Evolutionary conservation across 2,888 invertebrate species (phyloP), one percentile per base, ranked within the genome.

Genomic region (Tetheella fluctuosa): DNA sequence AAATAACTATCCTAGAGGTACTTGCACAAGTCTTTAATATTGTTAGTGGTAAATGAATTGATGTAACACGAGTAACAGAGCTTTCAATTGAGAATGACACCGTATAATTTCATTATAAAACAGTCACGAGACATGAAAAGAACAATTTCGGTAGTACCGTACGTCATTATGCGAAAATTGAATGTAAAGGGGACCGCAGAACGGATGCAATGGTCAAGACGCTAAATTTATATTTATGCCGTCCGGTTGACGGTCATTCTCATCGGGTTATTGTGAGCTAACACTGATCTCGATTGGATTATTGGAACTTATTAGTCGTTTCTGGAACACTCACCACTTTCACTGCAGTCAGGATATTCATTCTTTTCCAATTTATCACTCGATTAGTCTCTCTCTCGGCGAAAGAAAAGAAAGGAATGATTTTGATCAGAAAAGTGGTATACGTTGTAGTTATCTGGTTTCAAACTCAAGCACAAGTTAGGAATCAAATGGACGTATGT

Each of bases 191-290:
- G 55, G 60, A 52, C 64, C 64, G 59, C 67, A 67, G 65, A 69
- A 65, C 52, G 59, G 88, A 89, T 78, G 82, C 76, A 69, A 64
- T 77, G 78, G 80, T 77, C 80, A 76, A 70, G 71, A 80, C 79
- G 86, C 88, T 90, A 89, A 90, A 88, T 89, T 83, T 77, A 80
- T 84, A 89, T 89, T 90, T 90, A 90, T 90, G 86, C 80, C 81
- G 90, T 89, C 90, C 86, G 86, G 71, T 66, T 63, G 67, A 62
- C 66, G 59, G 64, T 39, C 55, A 62, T 59, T 60, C 64, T 65
- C 64, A 60, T 60, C 59, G 60, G 59, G 65, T 34, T 34, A 2
- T 65, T 68, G 30, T 15, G 34, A 55, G 13, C 34, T 55, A 34
- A 34, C 55, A 55, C 34, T 34, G 55, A 23, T 20, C 55, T 34